These are phyloP conservation scores for Cheirogaleus medius DNA, from an alignment of 2,113 vertebrate genomes.

Conservation along the genomic window DNA sequence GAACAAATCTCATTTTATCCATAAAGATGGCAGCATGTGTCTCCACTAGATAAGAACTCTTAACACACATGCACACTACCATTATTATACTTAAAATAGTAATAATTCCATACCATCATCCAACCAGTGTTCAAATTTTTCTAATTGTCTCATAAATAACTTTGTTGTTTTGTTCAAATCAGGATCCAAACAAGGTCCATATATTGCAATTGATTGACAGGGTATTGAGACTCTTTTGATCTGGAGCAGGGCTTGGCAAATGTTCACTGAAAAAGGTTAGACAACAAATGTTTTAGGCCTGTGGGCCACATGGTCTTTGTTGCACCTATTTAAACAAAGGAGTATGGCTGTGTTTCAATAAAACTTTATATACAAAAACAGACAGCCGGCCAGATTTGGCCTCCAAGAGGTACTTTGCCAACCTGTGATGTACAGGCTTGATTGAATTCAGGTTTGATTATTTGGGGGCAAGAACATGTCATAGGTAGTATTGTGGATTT, in stretches of 20 bases:
- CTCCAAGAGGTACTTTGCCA: too few relatives aligned
- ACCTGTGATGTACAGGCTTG: too few relatives aligned
- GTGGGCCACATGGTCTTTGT: background rate
- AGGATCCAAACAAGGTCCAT: background rate
- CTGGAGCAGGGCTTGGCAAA: background rate
- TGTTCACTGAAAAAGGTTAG: background rate
- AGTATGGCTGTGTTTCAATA: background rate
- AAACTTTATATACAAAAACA: background rate
- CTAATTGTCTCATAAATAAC: background rate
- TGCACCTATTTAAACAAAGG: background rate
- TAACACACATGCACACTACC: background rate
- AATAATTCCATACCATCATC: background rate
- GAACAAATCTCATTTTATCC: background rate
- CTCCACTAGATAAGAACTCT: background rate
- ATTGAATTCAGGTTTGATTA: background rate
- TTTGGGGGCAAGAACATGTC: background rate
- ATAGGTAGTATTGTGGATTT: background rate
- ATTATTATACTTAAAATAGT: background rate
- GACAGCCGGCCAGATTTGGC: background rate
- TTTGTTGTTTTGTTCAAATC: background rate
- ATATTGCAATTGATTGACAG: too few relatives aligned
- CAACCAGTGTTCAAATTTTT: background rate
- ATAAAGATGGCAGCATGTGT: background rate
- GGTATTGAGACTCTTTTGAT: background rate
- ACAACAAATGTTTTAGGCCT: background rate